Evolutionary conservation across 2,888 invertebrate genomes (phyloP).

Genomic region (Epiblema foenella): DNA sequence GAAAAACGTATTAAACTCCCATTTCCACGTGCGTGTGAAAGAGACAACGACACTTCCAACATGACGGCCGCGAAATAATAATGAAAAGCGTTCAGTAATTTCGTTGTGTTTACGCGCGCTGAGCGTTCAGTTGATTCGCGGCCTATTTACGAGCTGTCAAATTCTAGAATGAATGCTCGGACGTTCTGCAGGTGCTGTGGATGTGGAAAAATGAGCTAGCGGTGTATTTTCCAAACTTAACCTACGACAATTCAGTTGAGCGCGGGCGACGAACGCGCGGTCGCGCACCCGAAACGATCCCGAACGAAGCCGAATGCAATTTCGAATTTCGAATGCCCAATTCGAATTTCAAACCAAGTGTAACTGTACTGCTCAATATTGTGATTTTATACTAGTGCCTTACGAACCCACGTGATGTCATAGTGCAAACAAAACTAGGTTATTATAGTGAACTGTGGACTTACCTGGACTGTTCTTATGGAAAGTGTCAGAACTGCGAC

Average conservation of each 20-base stretch:
- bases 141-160: slow-evolving; percentile 72
- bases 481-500: slow-evolving; percentile 63
- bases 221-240: slow-evolving; percentile 80
- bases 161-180: slow-evolving; percentile 66
- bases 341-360: slow-evolving; percentile 56
- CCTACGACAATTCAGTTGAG: slow-evolving; percentile 83
- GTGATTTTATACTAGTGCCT: slow-evolving; percentile 81
- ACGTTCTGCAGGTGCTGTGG: slow-evolving; percentile 69
- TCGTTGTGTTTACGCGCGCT: slow-evolving; percentile 84
- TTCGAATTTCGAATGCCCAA: slow-evolving; percentile 61
- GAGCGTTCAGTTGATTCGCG: slow-evolving; percentile 73
- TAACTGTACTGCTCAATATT: slow-evolving; percentile 76
- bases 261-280: slow-evolving; percentile 79
- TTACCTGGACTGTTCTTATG: slow-evolving; percentile 63
- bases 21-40: slow-evolving; percentile 71
- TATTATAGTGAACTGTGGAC: slow-evolving; percentile 61
- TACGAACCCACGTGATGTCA: slow-evolving; percentile 80
- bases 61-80: slow-evolving; percentile 80
- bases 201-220: slow-evolving; percentile 80
- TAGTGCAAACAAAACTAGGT: slow-evolving; percentile 79
- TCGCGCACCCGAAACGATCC: slow-evolving; percentile 62
- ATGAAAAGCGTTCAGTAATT: slow-evolving; percentile 84
- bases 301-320: slow-evolving; percentile 59
- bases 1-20: slow-evolving; percentile 61
- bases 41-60: slow-evolving; percentile 68